Evolutionary conservation across 2,888 invertebrate genomes (phyloP).

Genomic region (Eupithecia abbreviata): DNA sequence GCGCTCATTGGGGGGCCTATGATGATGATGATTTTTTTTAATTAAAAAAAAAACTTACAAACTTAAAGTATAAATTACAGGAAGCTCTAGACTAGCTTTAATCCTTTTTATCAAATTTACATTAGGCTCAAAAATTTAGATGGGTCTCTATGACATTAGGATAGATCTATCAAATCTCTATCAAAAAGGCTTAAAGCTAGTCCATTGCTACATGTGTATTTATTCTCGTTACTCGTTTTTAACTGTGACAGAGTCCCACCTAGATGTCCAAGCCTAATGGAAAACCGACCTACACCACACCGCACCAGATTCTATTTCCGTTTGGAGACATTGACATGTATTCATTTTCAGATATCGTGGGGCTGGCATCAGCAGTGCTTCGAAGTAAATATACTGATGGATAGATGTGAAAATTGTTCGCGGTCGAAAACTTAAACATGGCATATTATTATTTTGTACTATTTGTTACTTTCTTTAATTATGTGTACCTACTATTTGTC

Average conservation of each 20-base stretch:
- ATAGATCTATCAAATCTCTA: too few relatives aligned
- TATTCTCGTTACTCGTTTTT: conserved; percentile 6
- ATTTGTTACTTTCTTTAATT: too few relatives aligned
- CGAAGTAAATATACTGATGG: neutral
- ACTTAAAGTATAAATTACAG: too few relatives aligned
- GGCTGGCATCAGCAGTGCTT: conserved; percentile 15
- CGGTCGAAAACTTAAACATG: neutral
- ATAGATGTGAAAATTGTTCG: neutral
- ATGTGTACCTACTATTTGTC: neutral
- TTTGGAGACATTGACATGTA: conserved; percentile 68
- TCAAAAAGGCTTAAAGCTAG: neutral
- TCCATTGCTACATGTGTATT: neutral
- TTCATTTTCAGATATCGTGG: conserved; percentile 56
- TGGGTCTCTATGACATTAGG: too few relatives aligned
- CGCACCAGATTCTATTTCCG: conserved; percentile 66
- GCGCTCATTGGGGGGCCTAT: too few relatives aligned
- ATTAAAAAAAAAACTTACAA: too few relatives aligned
- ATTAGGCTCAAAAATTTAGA: too few relatives aligned
- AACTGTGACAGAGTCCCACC: conserved; percentile 1
- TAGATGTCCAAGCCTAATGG: conserved; percentile 27
- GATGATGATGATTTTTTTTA: too few relatives aligned
- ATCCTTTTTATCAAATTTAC: too few relatives aligned
- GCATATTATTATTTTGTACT: neutral
- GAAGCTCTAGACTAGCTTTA: too few relatives aligned
- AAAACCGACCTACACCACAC: conserved; percentile 26